These are phyloP conservation scores for Drosophila hamatofila DNA, from an alignment of 2,888 invertebrate genomes.

Conservation along the genomic window DNA sequence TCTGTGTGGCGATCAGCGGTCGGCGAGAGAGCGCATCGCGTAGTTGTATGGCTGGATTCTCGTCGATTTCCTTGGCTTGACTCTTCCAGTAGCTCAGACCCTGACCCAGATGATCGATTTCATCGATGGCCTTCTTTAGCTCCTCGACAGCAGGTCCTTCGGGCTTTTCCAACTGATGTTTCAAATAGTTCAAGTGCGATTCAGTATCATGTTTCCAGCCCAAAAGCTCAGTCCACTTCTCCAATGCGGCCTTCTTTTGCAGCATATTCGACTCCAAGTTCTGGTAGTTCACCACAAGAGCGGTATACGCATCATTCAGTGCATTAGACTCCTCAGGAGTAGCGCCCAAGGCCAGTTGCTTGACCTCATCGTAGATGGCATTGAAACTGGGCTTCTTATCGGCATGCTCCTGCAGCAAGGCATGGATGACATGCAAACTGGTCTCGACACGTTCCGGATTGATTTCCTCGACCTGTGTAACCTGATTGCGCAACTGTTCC, in stretches of 20 bases:
- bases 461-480: slow-evolving; percentile 92
- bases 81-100: slow-evolving; percentile 90
- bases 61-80: slow-evolving; percentile 89
- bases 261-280: slow-evolving; percentile 90
- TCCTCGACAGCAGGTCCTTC: slow-evolving; percentile 90
- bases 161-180: slow-evolving; percentile 91
- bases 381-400: slow-evolving; percentile 92
- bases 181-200: slow-evolving; percentile 92
- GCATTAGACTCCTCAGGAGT: slow-evolving; percentile 91
- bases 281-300: slow-evolving; percentile 91
- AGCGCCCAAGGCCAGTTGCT: slow-evolving; percentile 89
- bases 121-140: slow-evolving; percentile 89
- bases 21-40: slow-evolving; percentile 90
- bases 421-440: slow-evolving; percentile 91
- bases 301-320: slow-evolving; percentile 91
- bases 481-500: slow-evolving; percentile 89
- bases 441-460: slow-evolving; percentile 92
- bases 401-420: slow-evolving; percentile 93
- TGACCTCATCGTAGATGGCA: slow-evolving; percentile 93
- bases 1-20: slow-evolving; percentile 90
- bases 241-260: slow-evolving; percentile 90
- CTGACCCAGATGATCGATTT: slow-evolving; percentile 89
- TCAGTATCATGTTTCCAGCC: slow-evolving; percentile 93
- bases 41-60: slow-evolving; percentile 89
- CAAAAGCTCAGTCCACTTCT: slow-evolving; percentile 93